Conservation (phyloP, 1,140 invertebrate genomes). For the Heliconius himera region DNA sequence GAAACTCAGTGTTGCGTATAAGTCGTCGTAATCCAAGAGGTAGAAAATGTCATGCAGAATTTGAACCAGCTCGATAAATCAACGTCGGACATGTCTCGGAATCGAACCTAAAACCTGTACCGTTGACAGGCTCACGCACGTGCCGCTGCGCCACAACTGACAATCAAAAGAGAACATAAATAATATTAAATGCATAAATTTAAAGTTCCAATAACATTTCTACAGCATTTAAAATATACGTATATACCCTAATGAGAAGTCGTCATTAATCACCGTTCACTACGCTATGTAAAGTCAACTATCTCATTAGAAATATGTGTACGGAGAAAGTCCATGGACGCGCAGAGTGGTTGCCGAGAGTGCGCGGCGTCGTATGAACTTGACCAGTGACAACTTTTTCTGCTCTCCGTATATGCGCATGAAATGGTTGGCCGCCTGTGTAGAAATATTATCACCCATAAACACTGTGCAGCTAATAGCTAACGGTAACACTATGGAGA, state of each 20-base stretch:
- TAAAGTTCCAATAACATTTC: background rate
- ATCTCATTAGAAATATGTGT: conserved; percentile 21
- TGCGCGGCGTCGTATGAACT: conserved; percentile 33
- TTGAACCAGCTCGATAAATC: too few relatives aligned
- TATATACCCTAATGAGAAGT: background rate
- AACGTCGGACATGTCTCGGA: too few relatives aligned
- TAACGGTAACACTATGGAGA: conserved; percentile 17
- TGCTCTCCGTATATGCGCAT: conserved; percentile 32
- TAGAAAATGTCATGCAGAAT: too few relatives aligned
- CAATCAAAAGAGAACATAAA: background rate
- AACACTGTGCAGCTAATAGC: conserved; percentile 33
- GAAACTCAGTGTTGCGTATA: too few relatives aligned
- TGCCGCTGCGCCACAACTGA: too few relatives aligned
- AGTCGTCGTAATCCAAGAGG: too few relatives aligned
- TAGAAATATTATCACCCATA: conserved; percentile 31
- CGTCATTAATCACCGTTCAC: conserved; percentile 8
- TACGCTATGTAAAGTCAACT: conserved; percentile 8
- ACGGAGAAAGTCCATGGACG: conserved; percentile 32
- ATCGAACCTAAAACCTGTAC: too few relatives aligned
- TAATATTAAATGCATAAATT: background rate
- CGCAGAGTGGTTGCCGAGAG: conserved; percentile 20
- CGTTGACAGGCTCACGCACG: too few relatives aligned
- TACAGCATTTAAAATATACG: background rate
- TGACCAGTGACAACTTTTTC: conserved; percentile 36
- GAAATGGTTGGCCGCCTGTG: conserved; percentile 29